Base-by-base conservation (phyloP, 1,140 invertebrate species). In the Drosophila rhopaloa region DNA sequence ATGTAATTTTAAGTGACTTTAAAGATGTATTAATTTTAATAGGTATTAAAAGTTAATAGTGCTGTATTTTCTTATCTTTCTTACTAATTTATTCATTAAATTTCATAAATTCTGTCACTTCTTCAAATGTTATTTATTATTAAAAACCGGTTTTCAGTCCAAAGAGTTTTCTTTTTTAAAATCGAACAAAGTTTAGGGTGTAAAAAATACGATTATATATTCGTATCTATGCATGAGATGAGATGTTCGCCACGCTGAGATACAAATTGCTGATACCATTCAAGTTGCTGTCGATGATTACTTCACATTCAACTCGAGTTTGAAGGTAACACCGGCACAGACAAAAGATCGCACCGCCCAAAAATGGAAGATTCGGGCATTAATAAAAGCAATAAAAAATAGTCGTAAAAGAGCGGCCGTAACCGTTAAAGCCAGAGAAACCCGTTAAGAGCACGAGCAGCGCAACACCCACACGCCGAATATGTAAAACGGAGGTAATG, bases 391-490 rank as follows among this genome's bases (percentile, higher is more conserved):
- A 86, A 85, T 85, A 81, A 81, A 86, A 71, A 71, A 35, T 44
- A 70, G 78, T 85, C 81, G 77, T 85, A 86, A 81, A 85, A 78
- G 79, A 79, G 82, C 74, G 71, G 71, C 66, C 68, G 83, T 86
- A 86, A 86, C 83, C 83, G 83, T 83, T 86, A 88, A 86, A 77
- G 79, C 83, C 72, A 76, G 57, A 81, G 86, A 86, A 86, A 79
- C 83, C 83, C 83, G 83, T 86, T 88, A 86, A 86, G 67, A 86
- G 83, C 83, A 86, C 79, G 83, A 83, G 79, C 53, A 50, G 57
- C 46, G 27, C 76, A 82, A 88, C 83, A 83, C 83, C 83, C 83
- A 86, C 81, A 79, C 55, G 27, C 56, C 38, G 47, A 37, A 72
- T 44, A 62, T 53, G 65, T 54, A 61, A 72, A 61, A 74, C 37